A percentile compares a stretch with the other conserved stretches of the same genome.
phyloP scores from a whole-genome alignment of 2,888 invertebrate genomes.

The Melinopterus prodromus region DNA sequence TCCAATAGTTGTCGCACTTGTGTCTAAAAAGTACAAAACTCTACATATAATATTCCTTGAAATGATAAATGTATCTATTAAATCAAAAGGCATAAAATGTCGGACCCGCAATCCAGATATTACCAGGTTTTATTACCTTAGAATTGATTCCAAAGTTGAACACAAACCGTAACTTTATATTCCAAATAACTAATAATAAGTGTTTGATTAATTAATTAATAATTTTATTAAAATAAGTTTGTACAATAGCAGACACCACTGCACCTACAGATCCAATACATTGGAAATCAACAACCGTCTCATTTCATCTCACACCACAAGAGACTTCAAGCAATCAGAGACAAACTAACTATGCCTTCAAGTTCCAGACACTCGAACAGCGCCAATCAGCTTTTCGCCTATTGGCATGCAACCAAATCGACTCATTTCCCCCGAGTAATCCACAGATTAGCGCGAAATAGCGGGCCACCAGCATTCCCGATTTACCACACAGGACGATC shows the following conservation, averaged over 20 bases:
- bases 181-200: too few relatives aligned
- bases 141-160: too few relatives aligned
- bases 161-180: too few relatives aligned
- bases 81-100: too few relatives aligned
- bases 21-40: too few relatives aligned
- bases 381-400: neutral
- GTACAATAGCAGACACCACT: neutral
- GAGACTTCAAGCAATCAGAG: neutral
- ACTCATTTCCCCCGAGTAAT: neutral
- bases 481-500: neutral
- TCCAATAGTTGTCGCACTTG: too few relatives aligned
- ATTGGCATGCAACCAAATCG: conserved; percentile 4
- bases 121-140: too few relatives aligned
- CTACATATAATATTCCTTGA: too few relatives aligned
- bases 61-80: too few relatives aligned
- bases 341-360: neutral
- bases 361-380: neutral
- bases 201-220: too few relatives aligned
- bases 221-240: too few relatives aligned
- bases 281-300: neutral
- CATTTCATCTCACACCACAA: neutral
- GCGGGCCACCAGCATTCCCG: neutral
- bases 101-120: too few relatives aligned
- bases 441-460: neutral
- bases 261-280: neutral